Base-by-base conservation (phyloP, 2,797 vertebrate genomes). In the Eremophila alpestris region DNA sequence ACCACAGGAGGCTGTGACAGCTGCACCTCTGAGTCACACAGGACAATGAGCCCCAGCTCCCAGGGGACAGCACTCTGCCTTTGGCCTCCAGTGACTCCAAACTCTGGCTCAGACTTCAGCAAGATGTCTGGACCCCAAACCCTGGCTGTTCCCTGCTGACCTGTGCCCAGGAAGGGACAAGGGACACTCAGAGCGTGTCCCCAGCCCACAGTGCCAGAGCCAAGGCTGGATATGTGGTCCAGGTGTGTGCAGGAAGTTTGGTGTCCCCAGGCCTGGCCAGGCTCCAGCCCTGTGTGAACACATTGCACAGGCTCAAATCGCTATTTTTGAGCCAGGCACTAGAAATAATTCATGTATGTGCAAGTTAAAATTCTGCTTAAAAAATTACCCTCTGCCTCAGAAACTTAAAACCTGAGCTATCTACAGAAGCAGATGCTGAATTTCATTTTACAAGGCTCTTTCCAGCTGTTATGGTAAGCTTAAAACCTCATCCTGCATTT, bases 271-370 rank as follows among this genome's bases (percentile, higher is more conserved):
- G 51, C 40, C 75, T 65, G 60, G 46, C 73, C 73, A 51, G 63
- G 63, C 32, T 68, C 67, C 79, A 70, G 85, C 24, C 71, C 69
- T 3, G 13, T 9, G 51, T 15, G 55, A 87, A 83, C 10, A 56
- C 78, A 52, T 2, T 45, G 49, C 13, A 11, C 90, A 70, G 68
- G 67, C 83, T 87, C 87, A 51, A 68, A 67, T 10, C 1, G 20
- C 85, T 96, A 89, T 94, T 96, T 94, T 63, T 83, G 89, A 96
- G 58, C 56, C 82, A 92, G 65, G 51, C 83, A 76, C 73, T 70
- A 94, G 91, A 93, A 94, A 96, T 94, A 94, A 96, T 96, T 94
- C 18, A 95, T 94, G 91, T 56, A 64, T 2, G 5, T 68, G 75
- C 51, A 59, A 87, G 89, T 87, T 65, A 55, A 93, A 93, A 87